These are phyloP conservation scores for Aporrectodea caliginosa DNA, from an alignment of 1,140 invertebrate species.

Conservation along the genomic window DNA sequence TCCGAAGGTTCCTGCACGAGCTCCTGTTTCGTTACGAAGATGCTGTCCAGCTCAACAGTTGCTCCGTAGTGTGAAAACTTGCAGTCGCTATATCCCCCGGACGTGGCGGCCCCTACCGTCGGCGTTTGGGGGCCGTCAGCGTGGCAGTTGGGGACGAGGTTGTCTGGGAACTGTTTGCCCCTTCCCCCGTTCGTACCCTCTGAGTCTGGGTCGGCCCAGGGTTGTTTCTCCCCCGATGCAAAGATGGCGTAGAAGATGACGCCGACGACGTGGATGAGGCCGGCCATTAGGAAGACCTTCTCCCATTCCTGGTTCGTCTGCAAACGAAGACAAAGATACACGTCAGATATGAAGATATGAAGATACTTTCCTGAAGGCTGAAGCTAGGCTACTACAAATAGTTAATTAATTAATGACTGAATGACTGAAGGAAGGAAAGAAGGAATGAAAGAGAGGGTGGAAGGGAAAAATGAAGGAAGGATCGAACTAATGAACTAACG, in stretches of 20 bases:
- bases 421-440: no score
- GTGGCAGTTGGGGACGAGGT: background rate
- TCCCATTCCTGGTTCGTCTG: constrained; percentile 79
- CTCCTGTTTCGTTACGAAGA: background rate
- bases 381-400: no score
- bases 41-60: background rate
- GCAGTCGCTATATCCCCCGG: background rate
- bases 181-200: background rate
- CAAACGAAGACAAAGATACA: no score
- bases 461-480: no score
- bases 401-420: no score
- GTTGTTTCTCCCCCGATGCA: constrained; percentile 92
- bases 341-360: no score
- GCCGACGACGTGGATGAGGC: constrained; percentile 89
- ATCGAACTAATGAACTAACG: no score
- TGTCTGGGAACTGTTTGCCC: background rate
- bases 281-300: constrained; percentile 89
- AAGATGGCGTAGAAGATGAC: constrained; percentile 95
- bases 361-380: no score
- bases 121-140: background rate
- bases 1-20: background rate
- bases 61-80: background rate
- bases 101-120: no score
- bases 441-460: no score
- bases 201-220: constrained; percentile 67